Base-by-base conservation (phyloP, 2,797 vertebrate species). In the Falco cherrug region DNA sequence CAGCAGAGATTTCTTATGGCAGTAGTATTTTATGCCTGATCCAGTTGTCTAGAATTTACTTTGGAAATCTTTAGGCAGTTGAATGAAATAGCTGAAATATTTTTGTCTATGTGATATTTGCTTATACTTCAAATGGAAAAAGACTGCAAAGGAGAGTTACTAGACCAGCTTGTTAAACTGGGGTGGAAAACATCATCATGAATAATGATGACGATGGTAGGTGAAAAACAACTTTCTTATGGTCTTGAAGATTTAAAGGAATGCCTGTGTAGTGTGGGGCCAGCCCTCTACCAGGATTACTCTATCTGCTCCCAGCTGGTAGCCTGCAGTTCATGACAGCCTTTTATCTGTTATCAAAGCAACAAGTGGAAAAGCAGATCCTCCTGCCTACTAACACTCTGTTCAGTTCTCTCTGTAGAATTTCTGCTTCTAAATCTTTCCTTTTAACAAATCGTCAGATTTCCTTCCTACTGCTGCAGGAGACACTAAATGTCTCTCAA, bases 341-440 rank as follows among this genome's bases (percentile, higher is more conserved):
- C 98, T 99, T 99, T 99, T 98, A 99, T 98, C 98, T 95, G 33
- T 96, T 98, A 98, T 98, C 98, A 99, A 98, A 98, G 98, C 98
- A 98, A 98, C 99, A 99, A 99, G 99, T 99, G 98, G 97, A 99
- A 98, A 98, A 98, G 97, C 98, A 99, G 98, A 98, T 98, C 97
- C 97, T 97, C 97, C 74, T 89, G 96, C 94, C 91, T 71, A 96
- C 97, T 94, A 97, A 97, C 70, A 91, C 97, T 95, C 97, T 97
- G 95, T 95, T 92, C 97, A 90, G 70, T 95, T 97, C 93, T 89
- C 97, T 98, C 98, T 98, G 92, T 87, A 84, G 97, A 98, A 98
- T 93, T 76, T 96, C 94, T 76, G 75, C 97, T 97, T 97, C 98
- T 98, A 98, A 99, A 98, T 98, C 98, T 98, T 98, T 97, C 97